Evolutionary conservation across 2,888 invertebrate genomes (phyloP), one percentile per base, ranked within the genome.

Genomic region (Andricus curvator): DNA sequence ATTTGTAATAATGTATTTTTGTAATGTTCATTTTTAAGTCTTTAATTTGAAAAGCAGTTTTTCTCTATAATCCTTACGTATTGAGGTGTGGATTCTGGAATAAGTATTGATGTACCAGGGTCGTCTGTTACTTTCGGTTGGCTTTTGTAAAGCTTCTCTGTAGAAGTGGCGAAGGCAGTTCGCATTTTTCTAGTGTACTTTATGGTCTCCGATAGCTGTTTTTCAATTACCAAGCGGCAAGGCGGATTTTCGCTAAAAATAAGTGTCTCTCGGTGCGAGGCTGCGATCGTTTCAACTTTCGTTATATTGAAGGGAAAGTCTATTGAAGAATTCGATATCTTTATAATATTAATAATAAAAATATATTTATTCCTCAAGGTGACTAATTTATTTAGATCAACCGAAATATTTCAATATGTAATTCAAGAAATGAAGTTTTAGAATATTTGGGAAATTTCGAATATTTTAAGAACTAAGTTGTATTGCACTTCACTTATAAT

Each of bases 141-240:
- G 70, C 51, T 68, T 74, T 74, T 64, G 83, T 84, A 85, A 84
- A 86, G 86, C 86, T 83, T 81, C 56, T 80, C 79, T 79, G 83
- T 85, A 83, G 84, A 86, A 86, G 87, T 86, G 83, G 78, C 83
- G 83, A 82, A 82, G 86, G 85, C 87, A 84, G 84, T 84, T 84
- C 86, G 87, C 87, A 89, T 88, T 87, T 88, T 88, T 88, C 85
- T 83, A 84, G 81, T 82, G 85, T 87, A 86, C 85, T 88, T 90
- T 88, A 88, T 85, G 82, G 83, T 80, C 82, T 84, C 84, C 84
- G 84, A 83, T 83, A 83, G 87, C 89, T 86, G 88, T 89, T 88
- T 88, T 86, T 89, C 89, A 89, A 89, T 90, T 89, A 89, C 87
- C 85, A 78, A 77, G 74, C 51, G 44, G 64, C 77, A 65, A 48